Evolutionary conservation across 1,140 invertebrate genomes (phyloP).

Genomic region (Drosophila malerkotliana): DNA sequence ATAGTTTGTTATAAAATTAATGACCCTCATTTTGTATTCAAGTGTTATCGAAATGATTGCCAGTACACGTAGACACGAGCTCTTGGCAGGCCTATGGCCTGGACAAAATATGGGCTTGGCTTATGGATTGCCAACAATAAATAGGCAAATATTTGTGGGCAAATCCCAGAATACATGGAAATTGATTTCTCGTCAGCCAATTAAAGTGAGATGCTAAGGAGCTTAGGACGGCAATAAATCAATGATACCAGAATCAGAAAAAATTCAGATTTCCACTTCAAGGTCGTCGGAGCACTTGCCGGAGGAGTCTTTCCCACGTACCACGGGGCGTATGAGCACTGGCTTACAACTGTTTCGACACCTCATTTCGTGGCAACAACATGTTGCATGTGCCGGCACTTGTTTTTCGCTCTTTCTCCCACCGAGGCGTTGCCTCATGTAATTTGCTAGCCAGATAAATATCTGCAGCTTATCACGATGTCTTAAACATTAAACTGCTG

Average conservation of each 20-base stretch:
- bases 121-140: conserved; percentile 54
- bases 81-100: conserved; percentile 37
- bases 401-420: conserved; percentile 28
- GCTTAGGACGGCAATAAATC: conserved; percentile 6
- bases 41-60: conserved; percentile 82
- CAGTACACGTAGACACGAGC: conserved; percentile 61
- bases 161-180: conserved; percentile 33
- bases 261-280: conserved; percentile 11
- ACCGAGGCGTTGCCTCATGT: conserved; percentile 75
- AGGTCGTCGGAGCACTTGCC: conserved; percentile 13
- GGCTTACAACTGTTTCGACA: conserved; percentile 72
- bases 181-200: conserved; percentile 59
- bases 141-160: conserved; percentile 53
- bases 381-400: conserved; percentile 50
- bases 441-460: conserved; percentile 78
- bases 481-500: conserved; percentile 65
- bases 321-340: conserved; percentile 61
- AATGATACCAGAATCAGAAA: not conserved
- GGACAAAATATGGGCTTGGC: conserved; percentile 67
- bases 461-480: conserved; percentile 80
- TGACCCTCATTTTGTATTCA: conserved; percentile 82
- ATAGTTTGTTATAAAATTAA: conserved; percentile 81
- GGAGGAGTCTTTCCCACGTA: conserved; percentile 45
- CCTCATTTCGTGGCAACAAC: conserved; percentile 67
- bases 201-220: conserved; percentile 55